Conservation (phyloP, 1,140 invertebrate genomes). For the Zelostemma sp. region DNA sequence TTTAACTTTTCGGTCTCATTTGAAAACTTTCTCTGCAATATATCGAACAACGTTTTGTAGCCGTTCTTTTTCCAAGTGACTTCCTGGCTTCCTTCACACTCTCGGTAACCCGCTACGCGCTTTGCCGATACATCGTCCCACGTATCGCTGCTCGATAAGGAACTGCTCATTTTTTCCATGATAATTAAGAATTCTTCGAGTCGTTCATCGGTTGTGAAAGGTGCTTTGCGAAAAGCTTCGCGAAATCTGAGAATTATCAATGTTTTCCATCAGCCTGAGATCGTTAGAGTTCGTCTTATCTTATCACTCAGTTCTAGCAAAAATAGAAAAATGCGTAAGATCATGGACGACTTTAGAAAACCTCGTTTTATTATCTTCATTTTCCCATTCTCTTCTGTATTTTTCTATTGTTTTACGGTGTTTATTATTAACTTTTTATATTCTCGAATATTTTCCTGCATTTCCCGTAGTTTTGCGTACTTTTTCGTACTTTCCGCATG, state of each 20-base stretch:
- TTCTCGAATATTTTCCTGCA: too few relatives aligned
- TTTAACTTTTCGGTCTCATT: not conserved
- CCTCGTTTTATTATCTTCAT: too few relatives aligned
- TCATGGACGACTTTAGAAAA: too few relatives aligned
- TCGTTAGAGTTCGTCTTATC: too few relatives aligned
- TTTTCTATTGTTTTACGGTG: too few relatives aligned
- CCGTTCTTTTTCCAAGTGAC: conserved; percentile 76
- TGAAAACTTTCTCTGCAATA: not conserved
- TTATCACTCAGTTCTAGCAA: too few relatives aligned
- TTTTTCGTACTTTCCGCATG: too few relatives aligned
- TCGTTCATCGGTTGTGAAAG: conserved; percentile 48
- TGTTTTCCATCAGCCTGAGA: too few relatives aligned
- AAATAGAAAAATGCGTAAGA: too few relatives aligned
- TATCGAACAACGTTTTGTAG: conserved; percentile 73
- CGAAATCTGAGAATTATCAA: conserved; percentile 62
- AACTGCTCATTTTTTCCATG: conserved; percentile 70
- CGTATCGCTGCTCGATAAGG: conserved; percentile 73
- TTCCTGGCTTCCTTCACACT: conserved; percentile 73
- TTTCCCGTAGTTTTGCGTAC: too few relatives aligned
- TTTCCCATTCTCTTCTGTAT: too few relatives aligned
- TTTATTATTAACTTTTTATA: too few relatives aligned
- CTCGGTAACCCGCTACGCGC: conserved; percentile 71
- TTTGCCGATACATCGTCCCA: conserved; percentile 74
- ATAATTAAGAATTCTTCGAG: conserved; percentile 70
- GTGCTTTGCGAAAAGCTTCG: conserved; percentile 45